phyloP scores from a whole-genome alignment of 2,113 vertebrate genomes.

The Chaetorhynchus papuensis region DNA sequence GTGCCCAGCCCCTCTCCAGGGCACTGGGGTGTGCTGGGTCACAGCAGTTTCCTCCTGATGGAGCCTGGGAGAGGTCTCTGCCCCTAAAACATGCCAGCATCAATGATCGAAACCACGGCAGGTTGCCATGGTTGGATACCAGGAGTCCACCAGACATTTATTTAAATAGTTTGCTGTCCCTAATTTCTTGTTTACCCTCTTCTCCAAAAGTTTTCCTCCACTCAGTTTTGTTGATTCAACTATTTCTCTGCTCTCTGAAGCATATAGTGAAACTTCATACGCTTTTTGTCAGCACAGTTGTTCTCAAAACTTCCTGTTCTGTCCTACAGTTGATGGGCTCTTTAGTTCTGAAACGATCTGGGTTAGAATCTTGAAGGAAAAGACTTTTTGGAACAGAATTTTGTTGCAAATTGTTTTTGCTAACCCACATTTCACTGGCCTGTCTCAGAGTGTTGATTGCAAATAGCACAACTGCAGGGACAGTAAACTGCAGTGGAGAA shows the following conservation, averaged over 20 bases:
- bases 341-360: neutral
- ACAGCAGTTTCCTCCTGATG: neutral
- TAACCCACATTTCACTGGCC: neutral
- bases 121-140: fast-evolving
- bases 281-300: neutral
- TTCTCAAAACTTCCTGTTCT: neutral
- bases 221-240: neutral
- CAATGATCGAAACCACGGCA: neutral
- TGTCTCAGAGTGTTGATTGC: neutral
- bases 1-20: neutral
- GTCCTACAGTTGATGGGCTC: neutral
- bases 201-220: neutral
- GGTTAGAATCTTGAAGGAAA: neutral
- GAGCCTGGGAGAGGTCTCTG: neutral
- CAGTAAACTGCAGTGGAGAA: neutral
- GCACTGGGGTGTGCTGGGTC: neutral
- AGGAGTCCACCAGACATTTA: neutral
- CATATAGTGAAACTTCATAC: neutral
- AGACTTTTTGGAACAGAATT: neutral
- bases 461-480: neutral
- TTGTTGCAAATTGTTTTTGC: neutral
- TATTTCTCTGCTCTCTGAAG: neutral
- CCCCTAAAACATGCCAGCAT: neutral
- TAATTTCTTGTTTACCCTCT: neutral
- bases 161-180: neutral